A percentile compares a stretch with the other conserved stretches of the same genome.
These are phyloP conservation scores for Oreotrochilus melanogaster DNA, from an alignment of 2,113 vertebrate genomes.

Conservation along the genomic window DNA sequence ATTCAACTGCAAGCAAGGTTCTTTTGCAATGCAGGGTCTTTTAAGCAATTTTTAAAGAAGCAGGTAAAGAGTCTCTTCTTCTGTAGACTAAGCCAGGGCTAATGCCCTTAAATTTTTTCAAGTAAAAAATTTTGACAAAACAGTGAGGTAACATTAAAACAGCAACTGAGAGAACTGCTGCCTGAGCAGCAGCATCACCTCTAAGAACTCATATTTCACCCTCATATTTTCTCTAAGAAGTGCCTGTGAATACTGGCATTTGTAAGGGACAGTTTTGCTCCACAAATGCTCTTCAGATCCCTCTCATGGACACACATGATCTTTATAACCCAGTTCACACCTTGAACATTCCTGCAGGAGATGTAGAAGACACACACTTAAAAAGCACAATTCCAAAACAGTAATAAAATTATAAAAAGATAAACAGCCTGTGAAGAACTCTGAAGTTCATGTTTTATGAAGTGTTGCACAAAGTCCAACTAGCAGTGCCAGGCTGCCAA, in stretches of 20 bases:
- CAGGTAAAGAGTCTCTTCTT: neutral
- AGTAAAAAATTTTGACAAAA: neutral
- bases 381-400: neutral
- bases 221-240: neutral
- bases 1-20: neutral
- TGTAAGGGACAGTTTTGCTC: neutral
- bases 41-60: neutral
- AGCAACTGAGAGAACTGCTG: neutral
- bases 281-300: neutral
- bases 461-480: neutral
- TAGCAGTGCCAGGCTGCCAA: neutral
- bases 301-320: neutral
- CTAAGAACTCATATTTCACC: neutral
- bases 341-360: neutral
- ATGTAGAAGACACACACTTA: rapidly evolving
- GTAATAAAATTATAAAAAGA: neutral
- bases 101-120: neutral
- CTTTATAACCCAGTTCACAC: neutral
- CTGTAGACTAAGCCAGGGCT: neutral
- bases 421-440: neutral
- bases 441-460: neutral
- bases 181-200: neutral
- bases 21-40: neutral
- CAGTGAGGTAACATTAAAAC: neutral
- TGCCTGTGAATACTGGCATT: neutral